These are phyloP conservation scores for Hydrolagus colliei DNA, from an alignment of 2,797 vertebrate genomes.

Conservation along the genomic window DNA sequence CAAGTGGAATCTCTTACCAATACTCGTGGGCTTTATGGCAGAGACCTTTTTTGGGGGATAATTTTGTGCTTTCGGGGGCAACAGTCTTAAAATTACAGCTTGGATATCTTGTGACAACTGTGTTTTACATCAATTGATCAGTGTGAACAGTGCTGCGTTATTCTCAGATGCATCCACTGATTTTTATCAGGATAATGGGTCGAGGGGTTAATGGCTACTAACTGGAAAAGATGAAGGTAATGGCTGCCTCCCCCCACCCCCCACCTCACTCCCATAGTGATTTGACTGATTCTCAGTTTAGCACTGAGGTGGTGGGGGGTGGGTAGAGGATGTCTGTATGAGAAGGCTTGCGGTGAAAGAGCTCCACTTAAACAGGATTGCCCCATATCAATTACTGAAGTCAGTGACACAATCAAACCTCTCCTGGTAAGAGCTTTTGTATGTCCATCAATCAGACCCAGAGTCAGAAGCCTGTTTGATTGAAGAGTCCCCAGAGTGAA, in stretches of 20 bases:
- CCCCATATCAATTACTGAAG: not conserved
- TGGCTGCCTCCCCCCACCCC: not conserved
- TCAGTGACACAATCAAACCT: not conserved
- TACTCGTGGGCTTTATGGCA: no score
- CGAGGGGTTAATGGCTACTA: not conserved
- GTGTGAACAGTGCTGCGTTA: not conserved
- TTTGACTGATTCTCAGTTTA: no score
- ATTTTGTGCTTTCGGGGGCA: no score
- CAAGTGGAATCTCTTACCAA: no score
- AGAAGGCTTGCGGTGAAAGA: not conserved
- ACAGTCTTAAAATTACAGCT: no score
- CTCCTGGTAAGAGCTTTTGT: not conserved
- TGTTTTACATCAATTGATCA: no score
- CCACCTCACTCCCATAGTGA: no score
- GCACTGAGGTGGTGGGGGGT: no score
- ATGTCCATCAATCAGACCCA: no score
- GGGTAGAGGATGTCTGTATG: not conserved
- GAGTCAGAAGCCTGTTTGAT: not conserved
- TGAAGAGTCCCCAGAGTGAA: not conserved
- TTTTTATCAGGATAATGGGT: slow-evolving; percentile 16
- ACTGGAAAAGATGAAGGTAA: slow-evolving; percentile 27
- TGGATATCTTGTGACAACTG: no score
- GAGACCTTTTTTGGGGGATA: no score
- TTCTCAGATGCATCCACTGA: slow-evolving; percentile 8
- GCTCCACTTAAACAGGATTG: not conserved